phyloP scores from a whole-genome alignment of 2,888 invertebrate genomes.

The Zhengitettix transpicula region DNA sequence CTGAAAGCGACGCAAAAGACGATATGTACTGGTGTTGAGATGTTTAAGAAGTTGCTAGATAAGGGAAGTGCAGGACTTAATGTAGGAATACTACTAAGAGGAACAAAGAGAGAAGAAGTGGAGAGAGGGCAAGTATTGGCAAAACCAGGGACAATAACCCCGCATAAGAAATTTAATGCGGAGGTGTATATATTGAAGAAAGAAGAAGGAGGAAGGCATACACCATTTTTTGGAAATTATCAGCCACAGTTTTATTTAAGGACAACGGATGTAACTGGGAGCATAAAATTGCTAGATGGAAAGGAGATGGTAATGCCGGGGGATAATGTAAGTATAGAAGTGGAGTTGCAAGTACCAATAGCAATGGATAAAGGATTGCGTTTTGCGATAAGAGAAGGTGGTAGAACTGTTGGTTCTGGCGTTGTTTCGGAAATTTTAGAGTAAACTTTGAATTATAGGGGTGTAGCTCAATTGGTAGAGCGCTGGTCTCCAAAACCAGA shows the following conservation, averaged over 20 bases:
- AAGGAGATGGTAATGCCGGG: neutral
- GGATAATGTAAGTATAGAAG: neutral
- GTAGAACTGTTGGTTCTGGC: neutral
- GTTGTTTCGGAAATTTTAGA: neutral
- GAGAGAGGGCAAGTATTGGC: neutral
- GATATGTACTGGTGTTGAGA: slow-evolving; percentile 1
- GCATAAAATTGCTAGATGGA: neutral
- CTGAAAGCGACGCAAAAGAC: neutral
- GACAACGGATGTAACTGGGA: neutral
- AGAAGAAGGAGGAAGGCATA: neutral
- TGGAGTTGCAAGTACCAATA: neutral
- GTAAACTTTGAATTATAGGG: neutral
- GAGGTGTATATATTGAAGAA: neutral
- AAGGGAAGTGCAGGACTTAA: neutral
- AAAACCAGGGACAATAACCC: neutral
- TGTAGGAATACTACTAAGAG: neutral
- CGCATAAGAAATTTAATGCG: neutral
- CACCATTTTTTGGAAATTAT: neutral
- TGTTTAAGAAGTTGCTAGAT: neutral
- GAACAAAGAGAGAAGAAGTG: neutral
- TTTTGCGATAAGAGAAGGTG: neutral
- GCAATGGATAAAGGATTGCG: too few relatives aligned
- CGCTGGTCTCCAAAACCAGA: neutral
- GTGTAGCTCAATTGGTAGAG: neutral
- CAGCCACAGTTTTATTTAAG: neutral